phyloP scores from a whole-genome alignment of 1,140 invertebrate genomes.

The Cyrtorhinus lividipennis region DNA sequence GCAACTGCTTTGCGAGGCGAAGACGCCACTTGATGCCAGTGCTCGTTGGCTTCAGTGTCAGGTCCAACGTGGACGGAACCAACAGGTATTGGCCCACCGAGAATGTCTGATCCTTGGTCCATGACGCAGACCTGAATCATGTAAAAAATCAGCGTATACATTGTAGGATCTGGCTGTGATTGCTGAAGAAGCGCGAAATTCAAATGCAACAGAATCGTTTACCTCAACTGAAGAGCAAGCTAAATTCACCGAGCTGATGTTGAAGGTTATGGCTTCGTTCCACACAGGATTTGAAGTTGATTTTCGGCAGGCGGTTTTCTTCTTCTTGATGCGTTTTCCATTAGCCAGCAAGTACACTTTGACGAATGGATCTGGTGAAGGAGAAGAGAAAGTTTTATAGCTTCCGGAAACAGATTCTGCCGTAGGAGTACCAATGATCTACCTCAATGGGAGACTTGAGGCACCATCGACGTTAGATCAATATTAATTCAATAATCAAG shows the following conservation, averaged over 20 bases:
- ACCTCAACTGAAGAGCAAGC: conserved; percentile 61
- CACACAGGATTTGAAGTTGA: conserved; percentile 80
- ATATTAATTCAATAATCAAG: conserved; percentile 11
- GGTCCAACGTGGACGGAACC: conserved; percentile 55
- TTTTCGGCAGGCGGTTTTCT: conserved; percentile 72
- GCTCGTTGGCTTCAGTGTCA: conserved; percentile 50
- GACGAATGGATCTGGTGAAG: conserved; percentile 69
- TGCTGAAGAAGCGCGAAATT: neutral
- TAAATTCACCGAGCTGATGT: conserved; percentile 53
- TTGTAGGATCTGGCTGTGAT: neutral
- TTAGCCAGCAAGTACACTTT: conserved; percentile 80
- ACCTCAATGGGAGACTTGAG: neutral
- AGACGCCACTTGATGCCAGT: conserved; percentile 68
- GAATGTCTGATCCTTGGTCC: conserved; percentile 44
- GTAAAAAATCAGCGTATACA: neutral
- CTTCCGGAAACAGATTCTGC: too few species aligned
- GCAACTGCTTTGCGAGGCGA: conserved; percentile 64
- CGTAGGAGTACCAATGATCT: too few species aligned
- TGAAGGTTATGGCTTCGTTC: conserved; percentile 88
- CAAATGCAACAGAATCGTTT: too few species aligned
- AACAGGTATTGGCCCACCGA: conserved; percentile 50
- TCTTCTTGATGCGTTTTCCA: conserved; percentile 78
- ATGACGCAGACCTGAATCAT: conserved; percentile 37
- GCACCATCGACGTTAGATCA: too few species aligned
- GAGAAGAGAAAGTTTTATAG: neutral